Conservation (phyloP, 2,797 vertebrate genomes). For the Pangasius mekongensis region DNA sequence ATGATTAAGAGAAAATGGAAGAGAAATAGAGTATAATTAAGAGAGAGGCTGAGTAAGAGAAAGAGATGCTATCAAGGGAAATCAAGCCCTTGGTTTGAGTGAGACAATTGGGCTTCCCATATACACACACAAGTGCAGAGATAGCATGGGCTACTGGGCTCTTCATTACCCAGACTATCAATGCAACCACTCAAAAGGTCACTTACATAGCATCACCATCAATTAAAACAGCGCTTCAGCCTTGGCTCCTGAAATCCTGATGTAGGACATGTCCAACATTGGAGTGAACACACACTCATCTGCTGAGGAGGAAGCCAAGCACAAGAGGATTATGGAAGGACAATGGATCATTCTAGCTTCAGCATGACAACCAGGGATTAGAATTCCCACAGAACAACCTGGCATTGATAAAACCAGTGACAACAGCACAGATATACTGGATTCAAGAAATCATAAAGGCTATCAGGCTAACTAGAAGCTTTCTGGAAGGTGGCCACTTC, state of each 20-base stretch:
- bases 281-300: conserved; percentile 18
- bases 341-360: conserved; percentile 7
- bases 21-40: conserved; percentile 8
- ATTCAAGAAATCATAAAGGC: background rate
- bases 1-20: background rate
- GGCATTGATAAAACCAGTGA: background rate
- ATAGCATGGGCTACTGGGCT: conserved; percentile 36
- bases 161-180: conserved; percentile 54
- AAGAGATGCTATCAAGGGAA: conserved; percentile 51
- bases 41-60: background rate
- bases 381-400: conserved; percentile 23
- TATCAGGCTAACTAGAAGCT: conserved; percentile 5
- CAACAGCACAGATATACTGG: background rate
- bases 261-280: conserved; percentile 20
- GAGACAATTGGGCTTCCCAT: conserved; percentile 35
- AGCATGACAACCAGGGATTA: conserved; percentile 20
- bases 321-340: background rate
- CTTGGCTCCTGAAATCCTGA: conserved; percentile 15
- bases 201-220: conserved; percentile 50
- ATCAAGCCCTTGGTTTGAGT: conserved; percentile 36
- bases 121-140: conserved; percentile 37
- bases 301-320: conserved; percentile 19
- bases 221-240: conserved; percentile 53
- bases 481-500: conserved; percentile 39
- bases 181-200: conserved; percentile 58